Percentiles rank a stretch among this genome's conserved stretches.
phyloP scores from a whole-genome alignment of 2,113 vertebrate species.

The Catharus minimus region DNA sequence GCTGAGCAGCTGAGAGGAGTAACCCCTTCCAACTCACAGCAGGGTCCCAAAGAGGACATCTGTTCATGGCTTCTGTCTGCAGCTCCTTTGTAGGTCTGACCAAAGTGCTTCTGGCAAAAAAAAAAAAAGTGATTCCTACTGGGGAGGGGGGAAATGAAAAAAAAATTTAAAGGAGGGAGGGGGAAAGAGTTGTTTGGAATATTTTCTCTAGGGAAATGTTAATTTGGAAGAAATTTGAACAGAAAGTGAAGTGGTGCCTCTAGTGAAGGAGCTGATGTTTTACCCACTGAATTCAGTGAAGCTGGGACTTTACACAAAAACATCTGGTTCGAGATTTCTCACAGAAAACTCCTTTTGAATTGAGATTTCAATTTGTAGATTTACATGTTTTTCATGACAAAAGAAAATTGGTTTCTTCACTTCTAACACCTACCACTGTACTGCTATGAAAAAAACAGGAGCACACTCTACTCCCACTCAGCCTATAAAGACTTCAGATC shows the following conservation, averaged over 20 bases:
- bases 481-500: background rate
- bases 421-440: background rate
- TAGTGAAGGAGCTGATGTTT: background rate
- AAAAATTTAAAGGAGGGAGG: background rate
- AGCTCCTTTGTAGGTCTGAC: constrained; percentile 29
- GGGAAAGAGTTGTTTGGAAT: background rate
- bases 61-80: constrained; percentile 60
- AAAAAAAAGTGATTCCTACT: background rate
- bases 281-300: background rate
- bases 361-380: background rate
- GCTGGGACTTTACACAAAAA: background rate
- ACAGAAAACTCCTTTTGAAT: background rate
- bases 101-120: constrained; percentile 40
- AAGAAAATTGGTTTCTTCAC: background rate
- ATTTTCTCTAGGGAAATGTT: background rate
- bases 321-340: background rate
- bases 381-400: background rate
- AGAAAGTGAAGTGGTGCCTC: background rate
- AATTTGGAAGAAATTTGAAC: background rate
- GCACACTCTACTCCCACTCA: accelerated
- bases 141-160: background rate
- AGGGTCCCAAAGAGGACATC: constrained; percentile 32
- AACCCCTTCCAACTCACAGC: constrained; percentile 58
- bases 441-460: background rate
- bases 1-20: constrained; percentile 43